Conservation (phyloP, 2,113 vertebrate species). For the Lanius collurio region DNA sequence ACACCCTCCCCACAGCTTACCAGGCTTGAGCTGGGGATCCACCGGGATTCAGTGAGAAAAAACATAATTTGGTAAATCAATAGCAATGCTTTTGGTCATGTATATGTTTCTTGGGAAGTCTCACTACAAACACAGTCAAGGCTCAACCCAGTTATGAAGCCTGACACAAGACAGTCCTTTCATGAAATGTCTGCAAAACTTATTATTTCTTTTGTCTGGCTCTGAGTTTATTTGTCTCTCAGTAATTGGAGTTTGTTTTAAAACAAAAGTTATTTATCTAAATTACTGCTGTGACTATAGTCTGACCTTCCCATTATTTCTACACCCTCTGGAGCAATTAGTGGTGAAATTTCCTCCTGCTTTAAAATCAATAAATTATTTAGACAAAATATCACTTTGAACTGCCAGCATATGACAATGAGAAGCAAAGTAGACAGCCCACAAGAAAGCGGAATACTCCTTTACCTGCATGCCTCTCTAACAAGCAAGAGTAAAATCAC, state of each 20-base stretch:
- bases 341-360: background rate
- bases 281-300: background rate
- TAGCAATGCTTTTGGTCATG: background rate
- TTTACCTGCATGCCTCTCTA: background rate
- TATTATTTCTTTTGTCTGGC: background rate
- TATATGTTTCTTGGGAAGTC: background rate
- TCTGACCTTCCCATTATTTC: background rate
- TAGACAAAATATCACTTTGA: background rate
- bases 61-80: background rate
- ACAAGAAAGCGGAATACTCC: background rate
- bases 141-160: background rate
- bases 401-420: background rate
- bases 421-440: background rate
- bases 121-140: background rate
- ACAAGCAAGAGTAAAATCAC: background rate
- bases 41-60: background rate
- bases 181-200: background rate
- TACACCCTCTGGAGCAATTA: background rate
- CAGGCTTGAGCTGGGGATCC: background rate
- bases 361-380: constrained; percentile 27
- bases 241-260: background rate
- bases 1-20: background rate
- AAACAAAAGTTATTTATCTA: constrained; percentile 14
- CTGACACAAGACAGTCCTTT: background rate
- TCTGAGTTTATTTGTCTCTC: background rate